Conservation (phyloP, 2,113 vertebrate genomes). For the Alligator mississippiensis region DNA sequence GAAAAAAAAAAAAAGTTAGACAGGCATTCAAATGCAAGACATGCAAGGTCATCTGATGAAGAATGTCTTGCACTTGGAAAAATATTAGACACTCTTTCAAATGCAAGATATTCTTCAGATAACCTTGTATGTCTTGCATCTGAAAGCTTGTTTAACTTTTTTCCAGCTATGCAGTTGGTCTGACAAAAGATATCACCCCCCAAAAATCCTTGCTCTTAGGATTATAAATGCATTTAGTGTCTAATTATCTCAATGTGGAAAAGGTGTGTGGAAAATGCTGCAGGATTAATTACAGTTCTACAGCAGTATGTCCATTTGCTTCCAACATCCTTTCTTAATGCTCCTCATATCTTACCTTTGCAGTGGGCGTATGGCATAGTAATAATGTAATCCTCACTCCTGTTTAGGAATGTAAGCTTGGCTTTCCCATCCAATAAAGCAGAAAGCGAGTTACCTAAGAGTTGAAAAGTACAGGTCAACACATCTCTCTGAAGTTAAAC, state of each 20-base stretch:
- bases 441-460: conserved; percentile 92
- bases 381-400: conserved; percentile 91
- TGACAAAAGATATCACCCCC: too few species aligned
- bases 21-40: too few species aligned
- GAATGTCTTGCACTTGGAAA: too few species aligned
- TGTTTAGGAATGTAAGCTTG: conserved; percentile 86
- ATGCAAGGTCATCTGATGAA: too few species aligned
- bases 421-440: conserved; percentile 94
- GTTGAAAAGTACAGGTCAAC: conserved; percentile 2
- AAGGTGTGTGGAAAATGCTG: not conserved
- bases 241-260: not conserved
- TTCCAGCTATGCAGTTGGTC: too few species aligned
- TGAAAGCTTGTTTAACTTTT: too few species aligned
- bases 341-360: conserved; percentile 82
- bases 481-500: too few species aligned
- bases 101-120: too few species aligned
- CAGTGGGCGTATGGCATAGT: conserved; percentile 98
- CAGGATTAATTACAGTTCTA: not conserved
- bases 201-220: not conserved
- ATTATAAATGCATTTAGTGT: not conserved
- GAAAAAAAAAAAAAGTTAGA: too few species aligned
- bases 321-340: not conserved
- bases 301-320: not conserved
- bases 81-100: too few species aligned
- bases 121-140: too few species aligned